These are phyloP conservation scores for Sturnira hondurensis DNA, from an alignment of 2,113 vertebrate genomes.

Conservation along the genomic window DNA sequence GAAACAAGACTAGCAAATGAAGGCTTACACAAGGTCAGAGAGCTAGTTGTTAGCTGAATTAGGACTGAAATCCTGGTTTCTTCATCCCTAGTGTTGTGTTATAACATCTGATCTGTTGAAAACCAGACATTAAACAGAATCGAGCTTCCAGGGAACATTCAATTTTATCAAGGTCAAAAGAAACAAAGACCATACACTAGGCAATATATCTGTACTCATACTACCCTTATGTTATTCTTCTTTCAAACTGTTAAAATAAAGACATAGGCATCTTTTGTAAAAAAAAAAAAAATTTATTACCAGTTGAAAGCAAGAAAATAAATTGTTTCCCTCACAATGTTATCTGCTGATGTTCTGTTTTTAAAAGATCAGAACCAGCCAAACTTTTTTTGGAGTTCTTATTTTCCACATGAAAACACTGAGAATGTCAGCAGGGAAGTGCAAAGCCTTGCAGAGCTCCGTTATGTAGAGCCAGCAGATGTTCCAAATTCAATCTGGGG, in stretches of 20 bases:
- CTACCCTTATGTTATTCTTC: background rate
- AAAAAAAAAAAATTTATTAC: background rate
- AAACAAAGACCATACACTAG: background rate
- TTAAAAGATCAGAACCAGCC: constrained; percentile 10
- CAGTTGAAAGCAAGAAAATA: constrained; percentile 27
- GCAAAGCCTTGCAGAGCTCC: background rate
- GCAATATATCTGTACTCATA: background rate
- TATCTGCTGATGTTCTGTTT: constrained; percentile 24
- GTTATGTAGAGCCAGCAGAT: background rate
- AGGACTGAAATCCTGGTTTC: background rate
- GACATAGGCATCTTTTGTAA: background rate
- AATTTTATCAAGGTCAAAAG: background rate
- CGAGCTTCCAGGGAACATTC: background rate
- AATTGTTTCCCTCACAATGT: background rate
- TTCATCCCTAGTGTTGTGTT: background rate
- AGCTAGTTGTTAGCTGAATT: background rate
- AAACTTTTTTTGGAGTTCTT: constrained; percentile 26
- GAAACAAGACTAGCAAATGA: background rate
- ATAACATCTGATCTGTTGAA: background rate
- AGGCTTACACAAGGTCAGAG: background rate
- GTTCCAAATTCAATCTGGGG: background rate
- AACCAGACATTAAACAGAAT: constrained; percentile 17
- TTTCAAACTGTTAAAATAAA: constrained; percentile 6
- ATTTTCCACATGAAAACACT: constrained; percentile 21
- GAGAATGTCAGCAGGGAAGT: background rate